phyloP scores from a whole-genome alignment of 1,140 invertebrate species.

The Lucilia cuprina region DNA sequence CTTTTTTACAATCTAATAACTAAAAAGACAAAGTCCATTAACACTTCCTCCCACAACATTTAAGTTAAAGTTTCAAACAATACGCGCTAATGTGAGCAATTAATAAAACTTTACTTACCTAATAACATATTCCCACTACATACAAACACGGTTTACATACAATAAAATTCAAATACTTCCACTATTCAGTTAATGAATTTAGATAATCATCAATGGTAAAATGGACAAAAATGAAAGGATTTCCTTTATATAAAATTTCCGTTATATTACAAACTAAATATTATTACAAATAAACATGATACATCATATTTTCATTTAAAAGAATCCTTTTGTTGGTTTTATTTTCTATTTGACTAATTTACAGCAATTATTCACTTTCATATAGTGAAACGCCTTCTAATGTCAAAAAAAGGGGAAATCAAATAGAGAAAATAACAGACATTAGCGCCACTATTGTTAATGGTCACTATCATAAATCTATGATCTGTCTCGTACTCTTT shows the following conservation, averaged over 20 bases:
- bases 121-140: neutral
- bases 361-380: slow-evolving; percentile 11
- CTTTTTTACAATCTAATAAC: neutral
- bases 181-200: neutral
- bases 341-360: neutral
- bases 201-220: neutral
- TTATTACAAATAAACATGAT: neutral
- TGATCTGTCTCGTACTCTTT: neutral
- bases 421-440: neutral
- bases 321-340: neutral
- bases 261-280: neutral
- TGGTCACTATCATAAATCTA: slow-evolving; percentile 13
- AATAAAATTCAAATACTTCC: neutral
- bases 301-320: neutral
- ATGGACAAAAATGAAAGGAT: neutral
- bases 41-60: neutral
- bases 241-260: slow-evolving; percentile 3
- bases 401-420: neutral
- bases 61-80: neutral
- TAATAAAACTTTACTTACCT: neutral
- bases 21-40: neutral
- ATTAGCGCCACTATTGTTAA: slow-evolving; percentile 17
- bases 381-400: neutral
- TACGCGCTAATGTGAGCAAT: neutral
- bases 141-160: neutral